Conservation (phyloP, 2,888 invertebrate genomes). For the Torymus texanus region DNA sequence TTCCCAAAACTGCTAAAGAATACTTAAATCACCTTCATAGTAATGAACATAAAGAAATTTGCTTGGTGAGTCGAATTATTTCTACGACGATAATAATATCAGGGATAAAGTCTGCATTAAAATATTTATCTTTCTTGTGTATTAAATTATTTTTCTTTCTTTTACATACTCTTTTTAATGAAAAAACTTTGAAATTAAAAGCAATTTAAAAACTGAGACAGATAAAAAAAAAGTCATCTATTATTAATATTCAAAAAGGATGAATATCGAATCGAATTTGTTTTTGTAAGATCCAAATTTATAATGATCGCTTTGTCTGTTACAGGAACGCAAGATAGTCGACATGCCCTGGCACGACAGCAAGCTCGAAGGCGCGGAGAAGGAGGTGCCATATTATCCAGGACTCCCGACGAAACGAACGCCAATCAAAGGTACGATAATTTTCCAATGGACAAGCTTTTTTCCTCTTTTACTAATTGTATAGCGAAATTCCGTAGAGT, state of each 20-base stretch:
- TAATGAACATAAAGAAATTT: slow-evolving; percentile 82
- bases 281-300: not conserved
- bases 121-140: not conserved
- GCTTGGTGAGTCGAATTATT: slow-evolving; percentile 68
- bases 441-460: slow-evolving; percentile 54
- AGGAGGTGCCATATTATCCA: slow-evolving; percentile 83
- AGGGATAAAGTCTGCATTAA: not conserved
- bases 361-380: slow-evolving; percentile 77
- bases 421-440: slow-evolving; percentile 84
- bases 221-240: too few species aligned
- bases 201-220: not conserved
- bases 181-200: not conserved
- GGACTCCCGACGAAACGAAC: slow-evolving; percentile 86
- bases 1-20: slow-evolving; percentile 91
- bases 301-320: slow-evolving; percentile 40
- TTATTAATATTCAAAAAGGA: slow-evolving; percentile 30
- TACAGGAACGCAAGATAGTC: slow-evolving; percentile 78
- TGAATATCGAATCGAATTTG: not conserved
- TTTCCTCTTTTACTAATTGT: slow-evolving; percentile 65
- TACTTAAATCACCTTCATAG: slow-evolving; percentile 89
- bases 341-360: slow-evolving; percentile 87
- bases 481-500: slow-evolving; percentile 74
- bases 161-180: not conserved
- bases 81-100: not conserved
- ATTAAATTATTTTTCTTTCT: not conserved